Evolutionary conservation across 2,113 vertebrate genomes (phyloP), one percentile per base, ranked within the genome.

Genomic region (Seriola quinqueradiata): DNA sequence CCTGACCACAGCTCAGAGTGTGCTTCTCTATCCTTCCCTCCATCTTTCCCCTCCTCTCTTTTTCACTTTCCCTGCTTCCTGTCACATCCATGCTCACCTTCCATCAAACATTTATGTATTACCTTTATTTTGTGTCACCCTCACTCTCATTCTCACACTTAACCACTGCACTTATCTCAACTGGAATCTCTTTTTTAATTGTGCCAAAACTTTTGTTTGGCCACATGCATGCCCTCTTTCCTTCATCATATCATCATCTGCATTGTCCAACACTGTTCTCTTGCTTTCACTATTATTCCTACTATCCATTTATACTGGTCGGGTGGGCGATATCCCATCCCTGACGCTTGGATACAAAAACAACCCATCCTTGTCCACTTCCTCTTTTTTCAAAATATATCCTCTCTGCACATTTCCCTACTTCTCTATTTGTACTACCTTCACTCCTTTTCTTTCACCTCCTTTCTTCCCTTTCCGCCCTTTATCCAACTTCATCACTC

Each of bases 1-100:
- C 86, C 90, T 94, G 89, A 93, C 87, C 91, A 85, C 87, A 86
- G 86, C 89, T 93, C 91, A 93, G 86, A 91, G 84, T 92, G 87
- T 92, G 88, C 90, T 92, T 94, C 86, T 94, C 85, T 92, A 87
- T 92, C 80, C 87, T 52, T 89, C 81, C 87, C 84, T 84, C 86
- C 94, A 90, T 92, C 71, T 73, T 70, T 32, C 59, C 86, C 85
- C 60, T 66, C 84, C 72, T 93, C 94, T 90, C 79, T 90, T 92
- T 28, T 89, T 94, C 59, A 54, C 79, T 82, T 94, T 28, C 16
- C 73, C 64, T 0, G 57, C 77, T 79, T 88, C 75, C 75, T 90
- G 91, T 90, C 80, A 92, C 91, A 88, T 93, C 87, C 69, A 55
- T 42, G 17, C 71, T 86, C 69, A 42, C 40, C 23, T 38, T 52